Conservation (phyloP, 2,888 invertebrate species). For the Cheilosia vernalis region DNA sequence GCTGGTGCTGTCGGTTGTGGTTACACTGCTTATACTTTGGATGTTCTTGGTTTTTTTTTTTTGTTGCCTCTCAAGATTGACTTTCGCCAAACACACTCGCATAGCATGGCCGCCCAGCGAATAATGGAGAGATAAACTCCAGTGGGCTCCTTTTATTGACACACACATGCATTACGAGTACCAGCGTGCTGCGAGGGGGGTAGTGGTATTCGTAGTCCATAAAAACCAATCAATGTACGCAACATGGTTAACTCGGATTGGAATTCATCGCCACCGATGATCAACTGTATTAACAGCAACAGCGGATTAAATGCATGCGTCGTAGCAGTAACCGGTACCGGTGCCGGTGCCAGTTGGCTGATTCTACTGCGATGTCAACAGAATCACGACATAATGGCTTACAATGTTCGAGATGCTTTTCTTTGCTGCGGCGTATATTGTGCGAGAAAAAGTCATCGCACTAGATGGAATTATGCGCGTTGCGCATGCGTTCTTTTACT, state of each 20-base stretch:
- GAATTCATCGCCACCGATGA: conserved; percentile 73
- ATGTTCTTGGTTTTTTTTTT: conserved; percentile 20
- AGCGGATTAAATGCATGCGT: conserved; percentile 60
- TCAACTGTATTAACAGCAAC: conserved; percentile 72
- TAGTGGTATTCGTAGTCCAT: conserved; percentile 18
- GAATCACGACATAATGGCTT: conserved; percentile 75
- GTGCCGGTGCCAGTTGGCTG: conserved; percentile 31
- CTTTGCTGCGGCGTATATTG: not conserved
- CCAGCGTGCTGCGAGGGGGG: not conserved
- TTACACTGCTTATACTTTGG: conserved; percentile 43
- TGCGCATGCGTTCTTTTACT: conserved; percentile 44
- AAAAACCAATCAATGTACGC: conserved; percentile 74
- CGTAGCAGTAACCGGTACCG: not conserved
- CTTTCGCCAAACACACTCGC: conserved; percentile 32
- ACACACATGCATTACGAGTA: conserved; percentile 49
- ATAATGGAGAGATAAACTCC: conserved; percentile 75
- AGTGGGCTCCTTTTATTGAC: conserved; percentile 73
- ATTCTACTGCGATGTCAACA: conserved; percentile 70
- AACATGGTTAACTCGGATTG: conserved; percentile 73
- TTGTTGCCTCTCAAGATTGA: conserved; percentile 30
- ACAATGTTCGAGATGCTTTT: conserved; percentile 66
- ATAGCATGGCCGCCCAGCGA: conserved; percentile 40
- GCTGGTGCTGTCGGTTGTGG: conserved; percentile 35
- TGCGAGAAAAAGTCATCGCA: conserved; percentile 49
- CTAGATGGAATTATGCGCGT: conserved; percentile 69